These are phyloP conservation scores for Alces alces DNA, from an alignment of 2,113 vertebrate species.

Conservation along the genomic window DNA sequence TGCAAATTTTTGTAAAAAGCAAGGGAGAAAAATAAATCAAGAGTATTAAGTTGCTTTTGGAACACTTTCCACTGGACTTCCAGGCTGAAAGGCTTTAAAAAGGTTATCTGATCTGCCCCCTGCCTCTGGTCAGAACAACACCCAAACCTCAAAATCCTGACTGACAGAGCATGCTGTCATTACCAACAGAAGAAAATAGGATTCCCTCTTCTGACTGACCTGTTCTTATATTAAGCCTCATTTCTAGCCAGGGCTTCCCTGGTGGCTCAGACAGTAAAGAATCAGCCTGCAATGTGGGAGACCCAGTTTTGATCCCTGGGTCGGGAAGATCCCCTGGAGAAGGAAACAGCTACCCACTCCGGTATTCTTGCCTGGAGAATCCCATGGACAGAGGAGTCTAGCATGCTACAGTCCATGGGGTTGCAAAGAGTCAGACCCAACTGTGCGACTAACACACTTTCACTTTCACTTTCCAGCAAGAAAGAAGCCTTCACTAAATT, in stretches of 20 bases:
- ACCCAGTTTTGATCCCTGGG: not conserved
- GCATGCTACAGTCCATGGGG: not conserved
- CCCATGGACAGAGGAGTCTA: not conserved
- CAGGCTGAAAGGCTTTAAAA: not conserved
- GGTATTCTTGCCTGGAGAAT: not conserved
- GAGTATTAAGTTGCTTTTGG: not conserved
- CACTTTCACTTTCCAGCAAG: not conserved
- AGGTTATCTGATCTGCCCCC: not conserved
- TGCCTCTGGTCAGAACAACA: not conserved
- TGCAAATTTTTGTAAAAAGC: slow-evolving; percentile 17
- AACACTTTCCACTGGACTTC: not conserved
- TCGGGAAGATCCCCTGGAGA: not conserved
- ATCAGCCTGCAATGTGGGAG: not conserved
- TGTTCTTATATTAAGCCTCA: not conserved
- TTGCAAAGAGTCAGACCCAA: not conserved
- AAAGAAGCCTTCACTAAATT: not conserved
- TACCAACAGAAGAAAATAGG: not conserved
- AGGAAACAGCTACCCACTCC: not conserved
- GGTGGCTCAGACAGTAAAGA: not conserved
- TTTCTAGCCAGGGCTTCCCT: not conserved
- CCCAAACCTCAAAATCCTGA: not conserved
- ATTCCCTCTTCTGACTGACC: not conserved
- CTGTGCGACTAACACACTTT: not conserved
- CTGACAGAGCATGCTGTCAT: not conserved
- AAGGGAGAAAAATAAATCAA: not conserved